These are phyloP conservation scores for Ictalurus punctatus DNA, from an alignment of 2,113 vertebrate species.

Conservation along the genomic window DNA sequence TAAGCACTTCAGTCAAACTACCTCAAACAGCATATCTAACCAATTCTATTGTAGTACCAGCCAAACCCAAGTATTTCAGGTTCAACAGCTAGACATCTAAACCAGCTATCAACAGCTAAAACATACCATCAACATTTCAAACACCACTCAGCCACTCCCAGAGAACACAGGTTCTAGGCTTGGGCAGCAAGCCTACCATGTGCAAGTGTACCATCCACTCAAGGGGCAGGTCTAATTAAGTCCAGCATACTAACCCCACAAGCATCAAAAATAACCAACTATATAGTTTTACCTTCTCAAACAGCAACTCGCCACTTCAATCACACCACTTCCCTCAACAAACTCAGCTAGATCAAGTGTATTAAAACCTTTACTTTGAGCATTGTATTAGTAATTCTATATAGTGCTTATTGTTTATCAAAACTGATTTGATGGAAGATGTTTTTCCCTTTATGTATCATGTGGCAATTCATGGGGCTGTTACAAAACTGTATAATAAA, in stretches of 20 bases:
- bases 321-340: not conserved
- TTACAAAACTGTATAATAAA: not conserved
- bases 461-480: not conserved
- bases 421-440: not conserved
- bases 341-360: not conserved
- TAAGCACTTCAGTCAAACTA: not conserved
- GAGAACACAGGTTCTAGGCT: not conserved
- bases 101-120: not conserved
- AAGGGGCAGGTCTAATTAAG: not conserved
- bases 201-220: not conserved
- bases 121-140: not conserved
- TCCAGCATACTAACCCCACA: not conserved
- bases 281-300: not conserved
- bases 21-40: not conserved
- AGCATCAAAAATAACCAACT: not conserved
- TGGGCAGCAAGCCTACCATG: not conserved
- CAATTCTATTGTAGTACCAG: not conserved
- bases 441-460: not conserved
- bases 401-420: not conserved
- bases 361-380: not conserved
- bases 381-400: not conserved
- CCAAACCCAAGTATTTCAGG: not conserved
- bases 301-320: not conserved
- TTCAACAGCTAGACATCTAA: not conserved
- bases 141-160: not conserved